Conservation (phyloP, 2,888 invertebrate species). For the Nomada fucata region DNA sequence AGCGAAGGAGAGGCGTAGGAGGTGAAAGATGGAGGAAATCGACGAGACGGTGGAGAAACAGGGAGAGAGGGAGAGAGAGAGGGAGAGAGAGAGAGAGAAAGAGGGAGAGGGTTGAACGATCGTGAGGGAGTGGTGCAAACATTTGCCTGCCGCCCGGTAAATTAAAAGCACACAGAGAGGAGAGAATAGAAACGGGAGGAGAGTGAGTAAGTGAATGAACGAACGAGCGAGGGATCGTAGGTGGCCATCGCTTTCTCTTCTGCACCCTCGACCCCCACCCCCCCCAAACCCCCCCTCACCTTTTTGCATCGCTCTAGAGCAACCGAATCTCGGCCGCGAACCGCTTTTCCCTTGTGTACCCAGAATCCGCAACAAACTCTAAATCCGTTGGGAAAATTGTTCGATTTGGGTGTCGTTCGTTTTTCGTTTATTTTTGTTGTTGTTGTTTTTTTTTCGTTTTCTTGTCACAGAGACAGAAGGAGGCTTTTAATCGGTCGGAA, state of each 20-base stretch:
- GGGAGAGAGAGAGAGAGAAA: conserved; percentile 35
- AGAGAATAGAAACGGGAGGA: conserved; percentile 78
- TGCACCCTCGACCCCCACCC: conserved; percentile 20
- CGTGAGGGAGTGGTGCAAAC: conserved; percentile 84
- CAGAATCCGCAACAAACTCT: conserved; percentile 51
- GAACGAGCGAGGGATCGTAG: conserved; percentile 66
- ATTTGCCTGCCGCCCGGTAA: conserved; percentile 84
- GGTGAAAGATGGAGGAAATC: conserved; percentile 60
- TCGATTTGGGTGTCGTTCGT: conserved; percentile 34
- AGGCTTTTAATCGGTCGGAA: not conserved
- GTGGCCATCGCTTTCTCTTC: conserved; percentile 67
- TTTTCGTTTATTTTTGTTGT: not conserved
- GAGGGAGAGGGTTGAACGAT: conserved; percentile 79
- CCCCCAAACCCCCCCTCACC: not conserved
- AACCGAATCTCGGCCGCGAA: conserved; percentile 38
- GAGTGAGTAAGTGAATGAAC: conserved; percentile 73
- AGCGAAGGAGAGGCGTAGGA: conserved; percentile 69
- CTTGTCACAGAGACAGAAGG: not conserved
- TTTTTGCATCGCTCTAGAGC: conserved; percentile 21
- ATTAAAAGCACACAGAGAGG: conserved; percentile 84
- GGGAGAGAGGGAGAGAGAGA: conserved; percentile 9
- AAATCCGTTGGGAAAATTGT: conserved; percentile 52
- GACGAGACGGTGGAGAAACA: conserved; percentile 66
- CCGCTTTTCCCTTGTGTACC: conserved; percentile 48
- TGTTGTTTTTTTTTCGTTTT: not conserved